Conservation (phyloP, 1,140 invertebrate genomes). For the Cecropterus lyciades region DNA sequence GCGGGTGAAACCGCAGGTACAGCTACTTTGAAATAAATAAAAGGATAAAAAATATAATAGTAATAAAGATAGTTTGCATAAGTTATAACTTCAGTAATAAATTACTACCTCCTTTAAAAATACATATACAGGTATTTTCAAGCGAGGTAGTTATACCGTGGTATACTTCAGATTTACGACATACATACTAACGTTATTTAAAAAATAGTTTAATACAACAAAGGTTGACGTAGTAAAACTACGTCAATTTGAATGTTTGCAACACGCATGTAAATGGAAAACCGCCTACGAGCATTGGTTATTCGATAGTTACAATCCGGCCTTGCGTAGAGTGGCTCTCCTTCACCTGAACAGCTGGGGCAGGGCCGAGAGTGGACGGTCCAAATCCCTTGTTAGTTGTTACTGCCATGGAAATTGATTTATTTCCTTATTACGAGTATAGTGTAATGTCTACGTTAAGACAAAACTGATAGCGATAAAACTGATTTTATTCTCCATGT, state of each 20-base stretch:
- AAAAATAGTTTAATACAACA: too few species aligned
- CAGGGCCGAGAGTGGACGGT: slow-evolving; percentile 17
- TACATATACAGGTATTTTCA: too few species aligned
- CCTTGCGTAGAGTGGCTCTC: slow-evolving; percentile 12
- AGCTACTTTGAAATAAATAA: too few species aligned
- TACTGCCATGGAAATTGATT: background rate
- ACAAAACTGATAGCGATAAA: background rate
- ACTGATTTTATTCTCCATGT: too few species aligned
- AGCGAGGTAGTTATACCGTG: too few species aligned
- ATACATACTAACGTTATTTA: too few species aligned
- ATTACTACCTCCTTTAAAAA: too few species aligned
- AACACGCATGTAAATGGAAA: background rate
- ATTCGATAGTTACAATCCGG: background rate
- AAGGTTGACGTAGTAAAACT: background rate
- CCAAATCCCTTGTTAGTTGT: slow-evolving; percentile 13
- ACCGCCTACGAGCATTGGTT: background rate
- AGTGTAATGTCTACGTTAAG: background rate
- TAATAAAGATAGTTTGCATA: too few species aligned
- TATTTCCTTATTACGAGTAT: background rate
- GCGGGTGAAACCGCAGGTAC: too few species aligned
- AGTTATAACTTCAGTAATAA: too few species aligned
- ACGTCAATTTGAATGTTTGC: background rate
- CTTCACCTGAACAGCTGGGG: slow-evolving; percentile 14
- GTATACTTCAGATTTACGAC: too few species aligned
- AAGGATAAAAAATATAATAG: too few species aligned